Base-by-base conservation (phyloP, 2,113 vertebrate species). In the Aptenodytes forsteri region DNA sequence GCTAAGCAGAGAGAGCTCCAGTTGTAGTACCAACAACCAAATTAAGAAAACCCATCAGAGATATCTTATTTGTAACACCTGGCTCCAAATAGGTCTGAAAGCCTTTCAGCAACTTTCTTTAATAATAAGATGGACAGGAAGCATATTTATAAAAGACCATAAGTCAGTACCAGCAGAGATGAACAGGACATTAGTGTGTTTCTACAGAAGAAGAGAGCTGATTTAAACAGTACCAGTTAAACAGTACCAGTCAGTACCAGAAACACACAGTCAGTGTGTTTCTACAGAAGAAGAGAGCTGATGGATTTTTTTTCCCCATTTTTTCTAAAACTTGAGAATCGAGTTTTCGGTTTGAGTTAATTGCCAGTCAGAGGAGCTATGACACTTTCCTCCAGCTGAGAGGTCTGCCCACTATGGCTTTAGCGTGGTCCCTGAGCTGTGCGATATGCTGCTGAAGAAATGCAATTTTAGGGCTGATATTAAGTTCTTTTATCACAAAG, bases 401-500 rank as follows among this genome's bases (percentile, higher is more conserved):
- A 92, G 64, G 30, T 85, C 65, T 90, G 34, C 55, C n/a, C 38
- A 25, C 26, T 40, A 10, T 0, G 3, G 72, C 72, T 89, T 70
- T 75, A 65, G 29, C 2, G 0, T 77, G 20, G 21, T 90, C 32
- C n/a, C 44, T 44, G 42, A 38, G 42, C 64, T 44, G 27, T 44
- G 42, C 3, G 9, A 77, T 85, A 42, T 0, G 0, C 54, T 80
- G 64, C 77, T 58, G 17, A 50, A 64, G 72, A 55, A 76, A 84
- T 26, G 23, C 38, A 67, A 38, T 84, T 84, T 83, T 46, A 75
- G 22, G 73, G 58, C 67, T 83, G 83, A 72, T 72, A 75, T 64
- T 50, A 59, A 61, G 38, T 66, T 82, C 29, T 93, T 90, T 88
- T 90, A 87, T 87, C 88, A 87, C 82, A 93, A 83, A 87, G 50